These are phyloP conservation scores for Heptranchias perlo DNA, from an alignment of 2,113 vertebrate genomes.

Conservation along the genomic window DNA sequence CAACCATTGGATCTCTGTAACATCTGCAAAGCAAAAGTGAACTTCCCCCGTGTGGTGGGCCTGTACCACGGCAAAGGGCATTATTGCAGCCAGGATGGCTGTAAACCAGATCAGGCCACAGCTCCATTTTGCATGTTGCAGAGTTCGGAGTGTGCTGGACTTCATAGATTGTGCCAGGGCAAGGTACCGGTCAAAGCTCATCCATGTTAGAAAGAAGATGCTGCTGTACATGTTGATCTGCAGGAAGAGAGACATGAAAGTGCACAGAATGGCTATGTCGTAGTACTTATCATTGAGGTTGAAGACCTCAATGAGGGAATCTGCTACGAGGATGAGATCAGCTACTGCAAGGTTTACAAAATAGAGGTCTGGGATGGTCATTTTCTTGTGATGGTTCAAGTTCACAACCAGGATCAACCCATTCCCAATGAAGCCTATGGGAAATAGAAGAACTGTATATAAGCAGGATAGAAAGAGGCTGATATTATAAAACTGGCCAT, in stretches of 20 bases:
- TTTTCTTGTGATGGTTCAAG: constrained; percentile 85
- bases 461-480: constrained; percentile 88
- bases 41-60: constrained; percentile 80
- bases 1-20: constrained; percentile 90
- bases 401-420: constrained; percentile 92
- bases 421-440: constrained; percentile 92
- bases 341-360: constrained; percentile 90
- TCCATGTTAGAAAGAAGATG: constrained; percentile 98
- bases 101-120: constrained; percentile 95
- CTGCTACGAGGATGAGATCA: constrained; percentile 87
- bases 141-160: constrained; percentile 78
- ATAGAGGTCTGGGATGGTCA: constrained; percentile 96
- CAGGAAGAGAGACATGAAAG: constrained; percentile 95
- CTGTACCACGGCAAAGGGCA: constrained; percentile 87
- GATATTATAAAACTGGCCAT: constrained; percentile 72
- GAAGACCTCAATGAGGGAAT: constrained; percentile 95
- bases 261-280: constrained; percentile 85
- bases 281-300: constrained; percentile 94
- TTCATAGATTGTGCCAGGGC: constrained; percentile 81
- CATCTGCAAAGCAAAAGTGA: constrained; percentile 93
- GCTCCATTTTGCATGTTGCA: constrained; percentile 84
- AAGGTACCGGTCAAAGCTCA: constrained; percentile 94
- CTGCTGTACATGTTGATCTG: constrained; percentile 99
- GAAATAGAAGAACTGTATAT: constrained; percentile 90
- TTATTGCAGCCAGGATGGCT: constrained; percentile 80